Evolutionary conservation across 2,888 invertebrate genomes (phyloP), one percentile per base, ranked within the genome.

Genomic region (Machimus atricapillus): DNA sequence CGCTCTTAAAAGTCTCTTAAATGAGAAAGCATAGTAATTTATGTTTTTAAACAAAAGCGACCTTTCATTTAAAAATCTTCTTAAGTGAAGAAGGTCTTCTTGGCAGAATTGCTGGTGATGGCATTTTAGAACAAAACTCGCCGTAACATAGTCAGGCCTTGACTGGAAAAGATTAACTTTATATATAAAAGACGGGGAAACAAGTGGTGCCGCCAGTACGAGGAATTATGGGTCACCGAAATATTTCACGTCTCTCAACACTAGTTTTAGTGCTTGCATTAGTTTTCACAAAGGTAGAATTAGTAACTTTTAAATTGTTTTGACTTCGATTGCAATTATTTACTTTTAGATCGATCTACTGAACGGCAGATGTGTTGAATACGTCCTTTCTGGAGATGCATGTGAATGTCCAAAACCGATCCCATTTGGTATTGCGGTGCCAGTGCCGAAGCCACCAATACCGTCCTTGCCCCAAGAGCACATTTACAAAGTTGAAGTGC

Each of bases 401-500:
- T 92, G 92, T 86, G 91, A 89, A 34, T 92, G 91, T 76, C 90
- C 90, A 79, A 89, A 89, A n/a, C 88, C 89, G 34, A 86, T 91
- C 78, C 90, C 90, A 81, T 91, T 90, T 86, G 89, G 90, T 73
- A 88, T 91, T 3, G 90, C 90, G 87, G 88, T 90, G 23, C 91
- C 92, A 66, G 89, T 89, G 14, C 88, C 89, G 1, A 87, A 88
- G 16, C 89, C 89, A 73, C 83, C 89, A 1, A 89, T 88, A 73
- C 87, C 87, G 9, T 88, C 89, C 14, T 79, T 83, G 9, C 87
- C 85, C 16, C 87, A 74, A 78, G 90, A 90, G 43, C 90, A 91
- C 46, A 91, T 90, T 16, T 92, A 91, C 86, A 90, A 90, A 14
- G 88, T 92, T 19, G 91, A 92, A 23, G 89, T 89, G 8, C 91